phyloP scores from a whole-genome alignment of 2,113 vertebrate genomes.

The Uropsilus gracilis region DNA sequence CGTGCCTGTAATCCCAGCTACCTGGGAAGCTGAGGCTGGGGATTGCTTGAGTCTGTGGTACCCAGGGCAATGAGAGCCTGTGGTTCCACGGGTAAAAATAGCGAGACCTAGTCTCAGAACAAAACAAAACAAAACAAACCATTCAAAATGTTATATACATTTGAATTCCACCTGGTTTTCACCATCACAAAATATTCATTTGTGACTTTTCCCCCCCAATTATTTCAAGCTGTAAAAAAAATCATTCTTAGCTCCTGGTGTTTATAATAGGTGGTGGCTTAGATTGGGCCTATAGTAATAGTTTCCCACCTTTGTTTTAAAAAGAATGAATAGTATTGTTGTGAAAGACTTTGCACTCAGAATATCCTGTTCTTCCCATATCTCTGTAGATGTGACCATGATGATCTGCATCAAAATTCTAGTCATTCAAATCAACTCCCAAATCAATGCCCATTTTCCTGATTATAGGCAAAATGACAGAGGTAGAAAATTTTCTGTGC shows the following conservation, averaged over 20 bases:
- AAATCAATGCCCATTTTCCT: neutral
- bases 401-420: neutral
- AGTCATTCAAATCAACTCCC: neutral
- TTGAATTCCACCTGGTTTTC: neutral
- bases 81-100: no score
- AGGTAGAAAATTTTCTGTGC: conserved; percentile 9
- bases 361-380: rapidly evolving
- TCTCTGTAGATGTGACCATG: neutral
- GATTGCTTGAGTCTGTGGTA: no score
- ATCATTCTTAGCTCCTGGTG: neutral
- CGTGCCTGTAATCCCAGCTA: no score
- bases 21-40: no score
- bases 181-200: neutral
- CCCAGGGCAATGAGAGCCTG: no score
- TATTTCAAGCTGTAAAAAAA: conserved; percentile 33
- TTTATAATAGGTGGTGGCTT: neutral
- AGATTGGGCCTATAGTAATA: neutral
- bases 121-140: no score
- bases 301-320: neutral
- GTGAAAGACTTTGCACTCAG: neutral
- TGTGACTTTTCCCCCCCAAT: neutral
- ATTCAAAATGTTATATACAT: neutral
- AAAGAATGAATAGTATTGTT: neutral
- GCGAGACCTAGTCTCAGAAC: no score
- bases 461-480: neutral